phyloP scores from a whole-genome alignment of 2,888 invertebrate genomes.

The Lithophane leautieri region DNA sequence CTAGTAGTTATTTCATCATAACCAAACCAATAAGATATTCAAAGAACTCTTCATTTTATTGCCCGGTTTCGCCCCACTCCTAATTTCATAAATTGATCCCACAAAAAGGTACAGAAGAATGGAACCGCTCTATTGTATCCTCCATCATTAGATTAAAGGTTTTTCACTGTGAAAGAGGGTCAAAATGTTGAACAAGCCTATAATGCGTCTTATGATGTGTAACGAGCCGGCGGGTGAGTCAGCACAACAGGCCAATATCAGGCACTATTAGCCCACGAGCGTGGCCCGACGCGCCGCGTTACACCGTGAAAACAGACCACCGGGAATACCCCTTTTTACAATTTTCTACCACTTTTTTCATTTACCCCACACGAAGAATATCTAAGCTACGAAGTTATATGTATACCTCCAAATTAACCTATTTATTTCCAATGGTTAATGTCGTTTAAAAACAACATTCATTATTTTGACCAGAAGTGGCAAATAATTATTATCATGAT shows the following conservation, averaged over 20 bases:
- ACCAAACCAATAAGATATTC: constrained; percentile 20
- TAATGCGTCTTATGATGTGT: constrained; percentile 69
- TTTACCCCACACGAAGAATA: constrained; percentile 82
- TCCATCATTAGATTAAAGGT: constrained; percentile 67
- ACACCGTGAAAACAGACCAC: constrained; percentile 89
- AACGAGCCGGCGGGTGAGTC: constrained; percentile 82
- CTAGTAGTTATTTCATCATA: constrained; percentile 6
- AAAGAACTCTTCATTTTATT: constrained; percentile 37
- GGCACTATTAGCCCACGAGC: constrained; percentile 86
- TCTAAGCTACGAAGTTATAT: constrained; percentile 23
- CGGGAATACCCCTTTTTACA: constrained; percentile 82
- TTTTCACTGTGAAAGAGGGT: constrained; percentile 59
- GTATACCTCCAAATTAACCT: neutral
- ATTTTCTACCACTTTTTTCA: constrained; percentile 73
- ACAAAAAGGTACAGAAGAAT: constrained; percentile 59
- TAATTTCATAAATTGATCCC: constrained; percentile 57
- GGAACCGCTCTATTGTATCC: constrained; percentile 61
- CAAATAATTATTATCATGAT: neutral
- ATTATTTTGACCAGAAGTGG: neutral
- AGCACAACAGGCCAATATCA: constrained; percentile 85
- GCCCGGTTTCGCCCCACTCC: constrained; percentile 23
- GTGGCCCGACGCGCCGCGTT: constrained; percentile 81
- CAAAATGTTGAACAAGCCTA: constrained; percentile 68
- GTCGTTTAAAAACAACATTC: neutral
- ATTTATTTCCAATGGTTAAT: constrained; percentile 1